These are phyloP conservation scores for Rhagoletis pomonella DNA, from an alignment of 1,140 invertebrate genomes.

Conservation along the genomic window DNA sequence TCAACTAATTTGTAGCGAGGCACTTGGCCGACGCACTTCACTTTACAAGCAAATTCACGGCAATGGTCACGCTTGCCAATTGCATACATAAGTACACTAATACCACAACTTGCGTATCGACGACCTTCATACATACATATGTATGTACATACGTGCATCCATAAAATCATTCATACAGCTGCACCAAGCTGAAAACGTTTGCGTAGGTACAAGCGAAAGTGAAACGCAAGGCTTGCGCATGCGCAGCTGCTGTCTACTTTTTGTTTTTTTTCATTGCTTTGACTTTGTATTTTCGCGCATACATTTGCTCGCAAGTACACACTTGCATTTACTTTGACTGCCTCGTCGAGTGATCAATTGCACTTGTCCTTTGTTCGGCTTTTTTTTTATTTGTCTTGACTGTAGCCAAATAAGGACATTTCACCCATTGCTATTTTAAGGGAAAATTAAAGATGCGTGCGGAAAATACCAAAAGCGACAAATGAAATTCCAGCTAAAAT, in stretches of 20 bases:
- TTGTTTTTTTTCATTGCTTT: background rate
- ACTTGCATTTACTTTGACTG: background rate
- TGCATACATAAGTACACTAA: slow-evolving; percentile 25
- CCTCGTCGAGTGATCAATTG: slow-evolving; percentile 17
- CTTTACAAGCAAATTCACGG: slow-evolving; percentile 44
- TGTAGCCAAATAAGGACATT: slow-evolving; percentile 37
- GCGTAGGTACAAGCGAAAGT: background rate
- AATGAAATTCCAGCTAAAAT: slow-evolving; percentile 40
- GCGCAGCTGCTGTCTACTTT: slow-evolving; percentile 2
- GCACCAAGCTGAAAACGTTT: too few relatives aligned
- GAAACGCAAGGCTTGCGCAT: background rate
- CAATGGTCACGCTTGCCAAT: slow-evolving; percentile 51
- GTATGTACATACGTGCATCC: background rate
- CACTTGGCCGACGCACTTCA: slow-evolving; percentile 15
- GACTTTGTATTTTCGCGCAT: slow-evolving; percentile 14
- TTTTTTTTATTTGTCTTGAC: background rate
- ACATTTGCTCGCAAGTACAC: background rate
- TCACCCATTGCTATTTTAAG: slow-evolving; percentile 40
- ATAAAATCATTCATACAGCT: too few relatives aligned
- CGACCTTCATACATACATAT: background rate
- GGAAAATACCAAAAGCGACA: slow-evolving; percentile 44
- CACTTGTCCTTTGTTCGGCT: background rate
- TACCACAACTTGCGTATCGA: background rate
- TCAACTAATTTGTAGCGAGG: slow-evolving; percentile 48
- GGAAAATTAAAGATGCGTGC: slow-evolving; percentile 53